Conservation (phyloP, 2,888 invertebrate genomes). For the Stenotaenia linearis region DNA sequence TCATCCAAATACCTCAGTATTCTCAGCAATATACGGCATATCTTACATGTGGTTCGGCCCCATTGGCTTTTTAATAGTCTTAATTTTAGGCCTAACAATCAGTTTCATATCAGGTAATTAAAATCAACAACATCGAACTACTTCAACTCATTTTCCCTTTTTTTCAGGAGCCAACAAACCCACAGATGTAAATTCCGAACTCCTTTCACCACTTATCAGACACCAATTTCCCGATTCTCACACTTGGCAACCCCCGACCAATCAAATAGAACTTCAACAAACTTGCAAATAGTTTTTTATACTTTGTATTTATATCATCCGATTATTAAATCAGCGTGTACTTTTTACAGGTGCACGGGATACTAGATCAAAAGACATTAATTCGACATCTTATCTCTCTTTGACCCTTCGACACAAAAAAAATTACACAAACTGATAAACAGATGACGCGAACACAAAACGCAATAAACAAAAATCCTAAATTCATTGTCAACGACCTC, state of each 20-base stretch:
- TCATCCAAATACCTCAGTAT: neutral
- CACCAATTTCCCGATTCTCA: neutral
- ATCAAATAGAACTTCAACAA: neutral
- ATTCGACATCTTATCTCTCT: neutral
- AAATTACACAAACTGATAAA: neutral
- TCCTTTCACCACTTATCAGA: neutral
- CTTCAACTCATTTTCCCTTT: neutral
- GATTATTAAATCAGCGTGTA: neutral
- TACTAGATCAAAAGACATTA: neutral
- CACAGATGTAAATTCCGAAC: neutral
- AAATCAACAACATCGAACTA: neutral
- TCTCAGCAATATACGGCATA: slow-evolving; percentile 43
- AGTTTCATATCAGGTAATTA: slow-evolving; percentile 54
- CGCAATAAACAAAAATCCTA: neutral
- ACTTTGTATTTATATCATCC: neutral
- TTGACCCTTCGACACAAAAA: too few relatives aligned
- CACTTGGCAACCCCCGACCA: neutral
- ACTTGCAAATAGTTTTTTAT: neutral
- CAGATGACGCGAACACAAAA: neutral
- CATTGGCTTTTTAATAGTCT: slow-evolving; percentile 61
- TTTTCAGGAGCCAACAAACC: neutral
- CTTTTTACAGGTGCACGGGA: neutral
- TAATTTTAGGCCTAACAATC: slow-evolving; percentile 62
- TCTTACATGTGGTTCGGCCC: slow-evolving; percentile 79
- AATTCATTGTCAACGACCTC: too few relatives aligned